Percentiles rank a stretch among this genome's conserved stretches.
phyloP scores from a whole-genome alignment of 2,113 vertebrate species.

The Sorex fumeus region DNA sequence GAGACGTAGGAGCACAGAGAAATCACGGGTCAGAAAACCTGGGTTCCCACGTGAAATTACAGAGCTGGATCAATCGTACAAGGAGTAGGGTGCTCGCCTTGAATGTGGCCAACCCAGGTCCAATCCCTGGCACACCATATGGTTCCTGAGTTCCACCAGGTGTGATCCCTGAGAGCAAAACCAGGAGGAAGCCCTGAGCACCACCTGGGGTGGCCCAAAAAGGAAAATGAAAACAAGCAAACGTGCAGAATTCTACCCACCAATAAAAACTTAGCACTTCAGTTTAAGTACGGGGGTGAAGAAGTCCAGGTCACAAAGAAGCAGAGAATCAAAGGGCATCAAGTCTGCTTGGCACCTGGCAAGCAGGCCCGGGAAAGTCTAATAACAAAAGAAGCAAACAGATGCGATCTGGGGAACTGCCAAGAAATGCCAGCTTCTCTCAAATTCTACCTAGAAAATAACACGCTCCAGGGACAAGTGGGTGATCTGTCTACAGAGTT shows the following conservation, averaged over 20 bases:
- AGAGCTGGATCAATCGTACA: too few relatives aligned
- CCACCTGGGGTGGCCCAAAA: too few relatives aligned
- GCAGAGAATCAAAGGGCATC: not conserved
- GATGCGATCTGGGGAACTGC: conserved; percentile 57
- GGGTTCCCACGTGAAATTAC: not conserved
- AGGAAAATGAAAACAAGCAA: too few relatives aligned
- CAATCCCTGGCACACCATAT: too few relatives aligned
- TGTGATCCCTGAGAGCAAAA: too few relatives aligned
- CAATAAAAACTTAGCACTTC: too few relatives aligned
- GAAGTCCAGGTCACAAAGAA: conserved; percentile 16
- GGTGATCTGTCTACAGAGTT: not conserved
- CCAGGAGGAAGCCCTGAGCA: too few relatives aligned
- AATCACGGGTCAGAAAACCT: not conserved
- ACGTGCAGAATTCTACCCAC: not conserved
- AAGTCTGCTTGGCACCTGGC: conserved; percentile 61
- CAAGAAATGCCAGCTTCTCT: conserved; percentile 34
- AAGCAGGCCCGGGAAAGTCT: not conserved
- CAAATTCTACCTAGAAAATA: conserved; percentile 4
- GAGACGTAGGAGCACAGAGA: not conserved
- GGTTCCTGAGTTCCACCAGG: too few relatives aligned
- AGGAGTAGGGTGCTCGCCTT: too few relatives aligned
- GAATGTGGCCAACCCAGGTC: too few relatives aligned
- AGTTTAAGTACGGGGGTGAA: not conserved
- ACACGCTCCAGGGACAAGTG: not conserved
- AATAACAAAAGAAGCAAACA: conserved; percentile 71